Conservation (phyloP, 1,140 invertebrate genomes). For the Orius laevigatus region DNA sequence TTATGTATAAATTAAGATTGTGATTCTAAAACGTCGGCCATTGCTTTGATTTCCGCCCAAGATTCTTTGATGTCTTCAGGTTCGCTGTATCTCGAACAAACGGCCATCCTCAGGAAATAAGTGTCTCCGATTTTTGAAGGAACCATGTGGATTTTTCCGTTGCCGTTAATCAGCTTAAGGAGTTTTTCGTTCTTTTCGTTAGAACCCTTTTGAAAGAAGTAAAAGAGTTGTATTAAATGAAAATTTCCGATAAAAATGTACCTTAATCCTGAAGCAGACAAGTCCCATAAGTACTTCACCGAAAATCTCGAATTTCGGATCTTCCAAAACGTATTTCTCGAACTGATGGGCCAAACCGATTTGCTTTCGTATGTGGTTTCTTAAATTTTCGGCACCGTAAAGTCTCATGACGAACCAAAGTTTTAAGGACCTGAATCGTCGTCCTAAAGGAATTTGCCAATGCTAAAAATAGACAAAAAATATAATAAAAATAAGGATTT, state of each 20-base stretch:
- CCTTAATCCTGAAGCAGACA: conserved; percentile 86
- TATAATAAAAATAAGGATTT: conserved; percentile 5
- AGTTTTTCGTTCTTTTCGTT: conserved; percentile 75
- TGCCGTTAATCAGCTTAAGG: conserved; percentile 73
- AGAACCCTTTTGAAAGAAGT: conserved; percentile 35
- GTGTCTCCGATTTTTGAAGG: conserved; percentile 70
- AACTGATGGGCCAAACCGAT: conserved; percentile 67
- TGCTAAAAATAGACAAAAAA: conserved; percentile 38
- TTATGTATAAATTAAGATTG: no score
- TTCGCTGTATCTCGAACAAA: conserved; percentile 75
- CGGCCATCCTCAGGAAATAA: conserved; percentile 78
- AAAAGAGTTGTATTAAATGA: background rate
- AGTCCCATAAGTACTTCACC: conserved; percentile 77
- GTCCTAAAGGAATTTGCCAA: conserved; percentile 92
- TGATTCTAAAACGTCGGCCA: conserved; percentile 32
- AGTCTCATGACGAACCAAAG: conserved; percentile 91
- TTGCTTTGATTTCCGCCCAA: conserved; percentile 66
- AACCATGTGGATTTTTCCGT: conserved; percentile 85
- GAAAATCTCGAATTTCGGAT: conserved; percentile 72
- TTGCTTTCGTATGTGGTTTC: conserved; percentile 72
- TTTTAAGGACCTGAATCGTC: conserved; percentile 87
- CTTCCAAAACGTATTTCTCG: conserved; percentile 44
- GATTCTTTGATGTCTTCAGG: conserved; percentile 67
- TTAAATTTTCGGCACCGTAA: conserved; percentile 76
- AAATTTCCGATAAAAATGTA: conserved; percentile 22